These are phyloP conservation scores for Drosophila gaucha DNA, from an alignment of 2,888 invertebrate species.

Conservation along the genomic window DNA sequence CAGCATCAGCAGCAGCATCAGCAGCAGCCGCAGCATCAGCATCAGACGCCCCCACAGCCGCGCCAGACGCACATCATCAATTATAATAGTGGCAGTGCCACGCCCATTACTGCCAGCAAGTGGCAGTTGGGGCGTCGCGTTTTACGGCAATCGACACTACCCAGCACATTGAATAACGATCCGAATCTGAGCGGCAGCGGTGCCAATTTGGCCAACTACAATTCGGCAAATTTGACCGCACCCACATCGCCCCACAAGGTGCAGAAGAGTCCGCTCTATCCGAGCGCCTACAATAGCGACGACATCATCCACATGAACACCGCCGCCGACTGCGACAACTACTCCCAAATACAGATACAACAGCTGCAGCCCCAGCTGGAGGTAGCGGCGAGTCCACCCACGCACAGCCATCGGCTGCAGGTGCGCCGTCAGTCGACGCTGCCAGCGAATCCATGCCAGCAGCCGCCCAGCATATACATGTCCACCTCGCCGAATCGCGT, in stretches of 20 bases:
- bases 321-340: conserved; percentile 74
- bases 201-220: conserved; percentile 78
- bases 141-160: conserved; percentile 84
- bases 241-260: conserved; percentile 83
- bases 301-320: conserved; percentile 78
- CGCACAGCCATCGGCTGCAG: conserved; percentile 78
- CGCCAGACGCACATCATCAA: conserved; percentile 63
- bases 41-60: conserved; percentile 48
- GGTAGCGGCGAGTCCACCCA: conserved; percentile 52
- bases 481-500: conserved; percentile 84
- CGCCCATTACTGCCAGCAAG: conserved; percentile 76
- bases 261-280: conserved; percentile 81
- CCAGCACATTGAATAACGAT: conserved; percentile 82
- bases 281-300: conserved; percentile 80
- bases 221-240: conserved; percentile 82
- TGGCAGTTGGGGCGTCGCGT: conserved; percentile 82
- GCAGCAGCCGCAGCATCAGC: conserved; percentile 55
- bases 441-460: conserved; percentile 82
- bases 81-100: conserved; percentile 78
- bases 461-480: conserved; percentile 80
- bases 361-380: conserved; percentile 62
- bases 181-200: conserved; percentile 77
- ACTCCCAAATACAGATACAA: conserved; percentile 57
- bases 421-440: conserved; percentile 84
- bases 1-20: conserved; percentile 45